Percentiles rank a stretch among this genome's conserved stretches.
Conservation (phyloP, 2,888 invertebrate genomes). For the Anodontia alba region DNA sequence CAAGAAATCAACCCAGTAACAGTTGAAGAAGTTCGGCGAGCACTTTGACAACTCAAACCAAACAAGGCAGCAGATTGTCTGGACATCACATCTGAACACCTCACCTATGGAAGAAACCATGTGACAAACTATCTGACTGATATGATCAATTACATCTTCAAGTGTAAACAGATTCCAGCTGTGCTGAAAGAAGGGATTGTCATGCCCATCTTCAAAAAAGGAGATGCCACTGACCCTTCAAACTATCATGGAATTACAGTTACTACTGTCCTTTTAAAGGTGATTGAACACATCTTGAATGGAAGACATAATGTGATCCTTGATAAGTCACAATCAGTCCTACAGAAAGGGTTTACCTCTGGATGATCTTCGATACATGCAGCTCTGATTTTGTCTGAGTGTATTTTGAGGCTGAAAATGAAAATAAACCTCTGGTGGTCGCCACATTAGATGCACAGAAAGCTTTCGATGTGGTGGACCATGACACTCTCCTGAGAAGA, state of each 20-base stretch:
- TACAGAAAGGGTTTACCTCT: background rate
- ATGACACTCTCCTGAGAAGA: background rate
- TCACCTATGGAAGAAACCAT: no score
- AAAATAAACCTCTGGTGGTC: background rate
- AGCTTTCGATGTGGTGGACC: background rate
- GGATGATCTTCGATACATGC: background rate
- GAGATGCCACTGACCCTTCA: no score
- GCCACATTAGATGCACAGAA: background rate
- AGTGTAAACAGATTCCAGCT: no score
- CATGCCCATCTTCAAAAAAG: no score
- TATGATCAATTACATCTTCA: no score
- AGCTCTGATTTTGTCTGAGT: background rate
- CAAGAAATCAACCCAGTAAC: no score
- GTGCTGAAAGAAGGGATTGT: no score
- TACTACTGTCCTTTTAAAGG: background rate
- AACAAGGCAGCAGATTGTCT: no score
- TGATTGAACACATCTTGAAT: background rate
- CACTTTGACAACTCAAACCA: no score
- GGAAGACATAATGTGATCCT: background rate
- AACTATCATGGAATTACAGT: background rate
- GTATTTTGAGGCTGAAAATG: background rate
- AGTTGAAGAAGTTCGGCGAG: no score
- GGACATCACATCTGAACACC: no score
- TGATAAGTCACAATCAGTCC: background rate
- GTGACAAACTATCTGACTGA: no score